Base-by-base conservation (phyloP, 1,140 invertebrate species). In the Caligus rogercresseyi region DNA sequence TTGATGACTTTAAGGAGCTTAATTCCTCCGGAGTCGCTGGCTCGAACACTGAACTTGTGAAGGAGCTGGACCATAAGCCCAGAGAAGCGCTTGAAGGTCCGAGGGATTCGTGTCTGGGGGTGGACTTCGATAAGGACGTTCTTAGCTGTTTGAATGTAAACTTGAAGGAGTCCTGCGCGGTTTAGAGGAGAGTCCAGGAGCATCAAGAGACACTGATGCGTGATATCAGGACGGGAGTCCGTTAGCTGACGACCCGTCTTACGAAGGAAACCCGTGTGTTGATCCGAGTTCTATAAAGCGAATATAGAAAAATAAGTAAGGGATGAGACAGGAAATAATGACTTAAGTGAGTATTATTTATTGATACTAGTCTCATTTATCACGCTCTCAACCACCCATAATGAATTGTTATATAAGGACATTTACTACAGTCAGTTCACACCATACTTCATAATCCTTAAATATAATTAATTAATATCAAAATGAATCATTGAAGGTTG, bases 101-200 rank as follows among this genome's bases (percentile, higher is more conserved):
- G 80, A 0, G 96, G 96, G 71, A 99, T 95, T 70, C 95, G 82
- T 7, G 93, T 98, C 74, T 97, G 93, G 53, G 96, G 94, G 77
- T 95, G 93, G 20, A 99, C 83, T 83, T 98, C 92, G 69, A 99
- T 98, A 0, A 99, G 75, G 52, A 97, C 91, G 82, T 98, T 98
- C 71, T 89, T 87, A 69, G 85, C 87, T 43, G 95, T 98, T 67
- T 90, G 88, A 65, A 99, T 80, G 71, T 94, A 99, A 0, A 99
- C 89, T 74, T 82, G 78, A 16, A 81, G 70, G 4, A 78, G 61
- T 53, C 76, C 78, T 19, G 77, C 77, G 69, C 78, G 75, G 70
- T 97, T 98, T 15, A 98, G 74, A 0, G 94, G 93, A 69, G 89
- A 94, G 70, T 98, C 93, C 75, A 97, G 83, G 31, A 98, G 76